phyloP scores from a whole-genome alignment of 1,140 invertebrate species.

The Sitophilus oryzae region DNA sequence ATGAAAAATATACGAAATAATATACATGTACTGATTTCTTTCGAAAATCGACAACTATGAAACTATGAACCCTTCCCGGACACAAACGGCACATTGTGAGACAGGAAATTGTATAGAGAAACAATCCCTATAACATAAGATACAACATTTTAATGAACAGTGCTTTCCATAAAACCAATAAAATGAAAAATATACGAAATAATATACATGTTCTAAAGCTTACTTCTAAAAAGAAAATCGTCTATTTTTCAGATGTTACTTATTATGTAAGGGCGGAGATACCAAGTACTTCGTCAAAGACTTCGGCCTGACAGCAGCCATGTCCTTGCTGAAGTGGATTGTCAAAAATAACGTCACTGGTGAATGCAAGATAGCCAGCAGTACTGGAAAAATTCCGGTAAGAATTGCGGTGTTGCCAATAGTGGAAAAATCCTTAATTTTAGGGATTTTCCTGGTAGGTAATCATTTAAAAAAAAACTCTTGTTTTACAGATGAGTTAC shows the following conservation, averaged over 20 bases:
- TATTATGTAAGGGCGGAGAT: slow-evolving; percentile 29
- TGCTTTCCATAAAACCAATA: no score
- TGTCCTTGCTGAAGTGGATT: slow-evolving; percentile 74
- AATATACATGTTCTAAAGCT: neutral
- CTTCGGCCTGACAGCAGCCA: slow-evolving; percentile 72
- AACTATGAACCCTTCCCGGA: no score
- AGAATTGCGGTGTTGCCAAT: neutral
- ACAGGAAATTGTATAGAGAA: no score
- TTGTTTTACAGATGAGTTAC: slow-evolving; percentile 24
- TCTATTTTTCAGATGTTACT: slow-evolving; percentile 46
- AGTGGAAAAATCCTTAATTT: neutral
- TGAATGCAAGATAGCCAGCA: slow-evolving; percentile 41
- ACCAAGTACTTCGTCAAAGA: slow-evolving; percentile 41
- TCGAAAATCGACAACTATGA: no score
- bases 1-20: no score
- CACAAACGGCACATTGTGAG: no score
- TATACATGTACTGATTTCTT: no score
- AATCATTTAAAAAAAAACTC: no score
- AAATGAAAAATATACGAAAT: no score
- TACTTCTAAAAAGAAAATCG: neutral
- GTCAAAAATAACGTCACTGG: slow-evolving; percentile 49
- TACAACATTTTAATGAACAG: no score
- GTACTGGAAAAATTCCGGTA: slow-evolving; percentile 47
- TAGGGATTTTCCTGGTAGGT: no score
- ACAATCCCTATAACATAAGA: no score